Percentiles rank a stretch among this genome's conserved stretches.
Evolutionary conservation across 2,113 vertebrate genomes (phyloP).

Genomic region (Gracilinanus agilis): DNA sequence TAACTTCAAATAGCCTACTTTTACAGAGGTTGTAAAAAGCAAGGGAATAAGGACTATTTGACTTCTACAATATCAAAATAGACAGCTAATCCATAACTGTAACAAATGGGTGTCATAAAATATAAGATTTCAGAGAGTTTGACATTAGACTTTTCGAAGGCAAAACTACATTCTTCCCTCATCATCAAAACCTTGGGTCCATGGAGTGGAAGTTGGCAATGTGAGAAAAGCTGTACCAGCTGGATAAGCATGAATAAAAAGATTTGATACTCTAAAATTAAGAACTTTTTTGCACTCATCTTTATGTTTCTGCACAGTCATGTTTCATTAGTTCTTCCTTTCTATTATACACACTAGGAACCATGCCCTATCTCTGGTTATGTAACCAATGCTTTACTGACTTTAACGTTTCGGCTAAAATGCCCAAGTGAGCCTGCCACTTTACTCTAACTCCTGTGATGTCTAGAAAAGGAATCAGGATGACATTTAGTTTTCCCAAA

Average conservation of each 20-base stretch:
- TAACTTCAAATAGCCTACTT: background rate
- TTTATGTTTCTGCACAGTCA: background rate
- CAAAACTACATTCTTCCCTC: background rate
- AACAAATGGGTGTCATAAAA: background rate
- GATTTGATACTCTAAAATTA: background rate
- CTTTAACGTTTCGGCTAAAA: constrained; percentile 9
- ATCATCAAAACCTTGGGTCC: background rate
- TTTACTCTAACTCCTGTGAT: background rate
- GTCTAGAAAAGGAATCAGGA: background rate
- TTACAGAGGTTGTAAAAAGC: background rate
- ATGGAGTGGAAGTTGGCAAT: background rate
- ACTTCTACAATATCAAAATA: background rate
- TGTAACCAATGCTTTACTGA: background rate
- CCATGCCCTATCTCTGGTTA: background rate
- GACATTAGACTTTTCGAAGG: background rate
- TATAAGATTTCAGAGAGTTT: background rate
- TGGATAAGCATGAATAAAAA: background rate
- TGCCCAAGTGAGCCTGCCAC: background rate
- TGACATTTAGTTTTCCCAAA: background rate
- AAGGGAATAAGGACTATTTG: background rate
- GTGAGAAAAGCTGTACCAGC: background rate
- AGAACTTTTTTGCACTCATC: background rate
- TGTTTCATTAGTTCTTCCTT: background rate
- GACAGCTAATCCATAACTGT: background rate
- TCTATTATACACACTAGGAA: constrained; percentile 29